These are phyloP conservation scores for Pectinophora gossypiella DNA, from an alignment of 1,140 invertebrate species.

Conservation along the genomic window DNA sequence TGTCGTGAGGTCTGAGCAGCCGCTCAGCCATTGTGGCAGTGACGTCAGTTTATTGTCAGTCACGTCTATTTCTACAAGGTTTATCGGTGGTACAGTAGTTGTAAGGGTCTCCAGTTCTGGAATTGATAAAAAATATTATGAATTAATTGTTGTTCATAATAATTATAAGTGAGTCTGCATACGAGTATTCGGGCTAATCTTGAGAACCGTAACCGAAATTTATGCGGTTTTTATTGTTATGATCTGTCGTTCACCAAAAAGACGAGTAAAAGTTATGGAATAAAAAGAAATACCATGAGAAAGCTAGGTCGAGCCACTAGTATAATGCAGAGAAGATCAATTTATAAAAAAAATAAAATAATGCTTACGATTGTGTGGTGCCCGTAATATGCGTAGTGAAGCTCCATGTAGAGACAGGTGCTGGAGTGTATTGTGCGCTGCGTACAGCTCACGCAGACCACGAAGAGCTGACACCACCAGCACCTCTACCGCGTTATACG, in stretches of 20 bases:
- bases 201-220: no score
- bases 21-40: conserved; percentile 86
- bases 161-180: no score
- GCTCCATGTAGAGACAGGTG: conserved; percentile 79
- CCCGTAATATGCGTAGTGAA: conserved; percentile 41
- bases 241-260: no score
- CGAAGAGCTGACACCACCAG: conserved; percentile 80
- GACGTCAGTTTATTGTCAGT: conserved; percentile 85
- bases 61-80: conserved; percentile 84
- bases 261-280: no score
- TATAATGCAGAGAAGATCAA: no score
- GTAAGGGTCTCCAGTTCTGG: conserved; percentile 81
- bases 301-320: no score
- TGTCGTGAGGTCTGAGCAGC: conserved; percentile 82
- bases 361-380: conserved; percentile 52
- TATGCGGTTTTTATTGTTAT: no score
- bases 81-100: conserved; percentile 79
- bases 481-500: conserved; percentile 81
- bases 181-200: no score
- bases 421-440: conserved; percentile 78
- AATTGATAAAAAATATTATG: no score
- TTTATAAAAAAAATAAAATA: background rate
- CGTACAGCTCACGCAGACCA: conserved; percentile 79
- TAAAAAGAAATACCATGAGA: no score
- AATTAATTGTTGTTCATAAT: no score